Base-by-base conservation (phyloP, 2,113 vertebrate genomes). In the Catharus bicknelli region DNA sequence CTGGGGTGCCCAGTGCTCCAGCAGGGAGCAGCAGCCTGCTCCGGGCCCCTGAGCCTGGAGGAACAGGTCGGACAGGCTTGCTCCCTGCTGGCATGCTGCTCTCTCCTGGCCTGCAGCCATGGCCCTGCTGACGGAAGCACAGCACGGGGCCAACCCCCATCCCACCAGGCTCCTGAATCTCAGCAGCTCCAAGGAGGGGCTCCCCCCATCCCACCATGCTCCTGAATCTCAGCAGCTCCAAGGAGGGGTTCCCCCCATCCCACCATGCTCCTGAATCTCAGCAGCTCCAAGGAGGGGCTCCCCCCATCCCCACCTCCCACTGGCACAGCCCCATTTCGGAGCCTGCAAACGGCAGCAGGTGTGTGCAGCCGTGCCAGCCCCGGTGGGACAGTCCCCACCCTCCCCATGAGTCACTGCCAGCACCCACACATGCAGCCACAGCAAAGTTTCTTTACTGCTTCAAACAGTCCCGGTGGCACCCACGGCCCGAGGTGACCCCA, bases 371-470 rank as follows among this genome's bases (percentile, higher is more conserved):
- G 0, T 1, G 15, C 16, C 62, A 54, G 43, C 45, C 66, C 57
- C 0, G 0, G 18, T 0, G 1, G 18, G 40, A 67, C 1, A 0
- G 22, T 80, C 79, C 82, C 90, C 88, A 50, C 83, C 92, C 81
- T 57, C 45, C 0, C 0, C 0, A 0, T 80, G 90, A 95, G 79
- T 88, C 94, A 93, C 88, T 4, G 23, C 40, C 92, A 91, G 69
- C 66, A 91, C 83, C 61, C 47, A 2, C 68, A 96, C 14, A 0
- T 5, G 0, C 58, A 92, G 80, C 43, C 68, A 90, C 80, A 67
- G 80, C 80, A 66, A 92, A 81, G 59, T 32, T 74, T 78, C 61
- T 96, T 96, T 93, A 96, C 94, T 94, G 76, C 32, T 81, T 29
- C 16, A 11, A 90, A 86, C 12, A 81, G 83, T 58, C 63, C 80